These are phyloP conservation scores for Galeruca laticollis DNA, from an alignment of 2,888 invertebrate species.

Conservation along the genomic window DNA sequence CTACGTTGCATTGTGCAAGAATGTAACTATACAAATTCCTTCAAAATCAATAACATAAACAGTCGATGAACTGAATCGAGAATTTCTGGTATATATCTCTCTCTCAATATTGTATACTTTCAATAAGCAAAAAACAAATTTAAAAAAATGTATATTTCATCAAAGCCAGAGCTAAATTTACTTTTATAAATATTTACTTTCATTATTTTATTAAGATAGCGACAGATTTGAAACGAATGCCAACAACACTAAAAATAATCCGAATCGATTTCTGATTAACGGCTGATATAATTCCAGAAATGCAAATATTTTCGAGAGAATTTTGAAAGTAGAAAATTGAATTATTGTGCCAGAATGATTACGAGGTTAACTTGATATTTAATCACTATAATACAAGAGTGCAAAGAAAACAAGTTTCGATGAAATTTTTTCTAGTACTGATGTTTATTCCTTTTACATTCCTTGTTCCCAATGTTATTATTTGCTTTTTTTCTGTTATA, in stretches of 20 bases:
- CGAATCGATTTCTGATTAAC: background rate
- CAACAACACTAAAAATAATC: background rate
- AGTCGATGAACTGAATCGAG: background rate
- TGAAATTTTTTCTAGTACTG: too few species aligned
- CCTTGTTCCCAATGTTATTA: too few species aligned
- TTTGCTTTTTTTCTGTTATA: too few species aligned
- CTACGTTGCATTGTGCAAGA: too few species aligned
- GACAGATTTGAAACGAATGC: slow-evolving; percentile 1
- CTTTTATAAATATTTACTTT: slow-evolving; percentile 1
- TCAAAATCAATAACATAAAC: background rate
- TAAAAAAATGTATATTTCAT: background rate
- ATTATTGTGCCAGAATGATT: background rate
- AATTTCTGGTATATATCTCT: background rate
- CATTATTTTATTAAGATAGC: background rate
- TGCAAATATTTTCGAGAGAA: background rate
- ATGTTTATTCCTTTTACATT: too few species aligned
- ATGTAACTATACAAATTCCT: slow-evolving; percentile 4
- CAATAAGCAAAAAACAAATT: background rate
- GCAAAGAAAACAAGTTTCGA: too few species aligned
- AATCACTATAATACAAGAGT: too few species aligned
- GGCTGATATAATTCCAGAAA: background rate
- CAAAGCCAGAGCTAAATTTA: background rate
- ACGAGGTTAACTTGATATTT: background rate
- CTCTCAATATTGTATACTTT: background rate
- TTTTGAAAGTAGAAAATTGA: too few species aligned